phyloP scores from a whole-genome alignment of 1,140 invertebrate species.

The Sycobia sp. region DNA sequence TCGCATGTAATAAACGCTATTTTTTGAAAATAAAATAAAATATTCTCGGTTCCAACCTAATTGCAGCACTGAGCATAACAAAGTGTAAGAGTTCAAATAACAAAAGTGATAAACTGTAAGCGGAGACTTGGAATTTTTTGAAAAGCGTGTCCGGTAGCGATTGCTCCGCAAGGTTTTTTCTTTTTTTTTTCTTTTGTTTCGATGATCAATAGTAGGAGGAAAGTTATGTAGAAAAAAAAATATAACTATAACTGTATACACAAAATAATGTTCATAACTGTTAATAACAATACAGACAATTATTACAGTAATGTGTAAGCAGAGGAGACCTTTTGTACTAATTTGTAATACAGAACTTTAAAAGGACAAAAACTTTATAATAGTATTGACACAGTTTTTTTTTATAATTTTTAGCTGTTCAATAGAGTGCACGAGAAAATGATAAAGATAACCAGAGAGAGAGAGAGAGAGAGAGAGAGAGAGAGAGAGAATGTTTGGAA shows the following conservation, averaged over 20 bases:
- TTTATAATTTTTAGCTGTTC: conserved; percentile 22
- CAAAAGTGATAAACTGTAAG: conserved; percentile 7
- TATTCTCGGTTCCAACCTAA: background rate
- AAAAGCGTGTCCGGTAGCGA: background rate
- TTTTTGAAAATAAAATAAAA: background rate
- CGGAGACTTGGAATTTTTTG: background rate
- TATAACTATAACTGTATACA: too few relatives aligned
- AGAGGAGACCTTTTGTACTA: conserved; percentile 7
- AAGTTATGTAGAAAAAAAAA: too few relatives aligned
- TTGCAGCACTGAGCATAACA: background rate
- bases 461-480: too few relatives aligned
- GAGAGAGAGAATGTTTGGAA: background rate
- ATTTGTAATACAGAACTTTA: conserved; percentile 7
- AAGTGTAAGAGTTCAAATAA: conserved; percentile 2
- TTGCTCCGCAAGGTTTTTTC: background rate
- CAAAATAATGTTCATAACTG: too few relatives aligned
- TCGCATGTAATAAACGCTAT: too few relatives aligned
- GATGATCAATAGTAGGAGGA: background rate
- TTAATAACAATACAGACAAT: background rate
- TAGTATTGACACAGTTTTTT: conserved; percentile 9
- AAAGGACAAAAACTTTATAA: background rate
- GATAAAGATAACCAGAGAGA: too few relatives aligned
- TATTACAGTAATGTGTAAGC: background rate
- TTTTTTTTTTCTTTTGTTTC: too few relatives aligned
- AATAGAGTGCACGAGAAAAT: too few relatives aligned